Evolutionary conservation across 2,888 invertebrate genomes (phyloP).

Genomic region (Deilephila porcellus): DNA sequence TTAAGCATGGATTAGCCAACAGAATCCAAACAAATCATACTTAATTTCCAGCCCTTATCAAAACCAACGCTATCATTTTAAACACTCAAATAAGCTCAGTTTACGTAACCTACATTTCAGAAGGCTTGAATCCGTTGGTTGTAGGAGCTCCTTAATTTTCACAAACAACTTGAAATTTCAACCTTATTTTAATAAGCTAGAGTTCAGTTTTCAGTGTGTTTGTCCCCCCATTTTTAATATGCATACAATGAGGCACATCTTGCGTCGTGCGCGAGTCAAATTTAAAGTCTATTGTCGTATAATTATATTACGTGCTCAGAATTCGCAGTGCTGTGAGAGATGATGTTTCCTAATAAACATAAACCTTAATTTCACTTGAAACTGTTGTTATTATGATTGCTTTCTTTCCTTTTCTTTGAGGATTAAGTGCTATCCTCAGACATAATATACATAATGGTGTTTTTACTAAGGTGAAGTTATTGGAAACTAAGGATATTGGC

Average conservation of each 20-base stretch:
- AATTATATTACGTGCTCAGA: slow-evolving; percentile 68
- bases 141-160: slow-evolving; percentile 39
- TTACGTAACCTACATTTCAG: slow-evolving; percentile 48
- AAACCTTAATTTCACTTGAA: slow-evolving; percentile 19
- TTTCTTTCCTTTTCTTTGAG: background rate
- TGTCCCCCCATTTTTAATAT: slow-evolving; percentile 58
- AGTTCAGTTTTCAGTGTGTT: slow-evolving; percentile 33
- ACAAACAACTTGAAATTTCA: slow-evolving; percentile 24
- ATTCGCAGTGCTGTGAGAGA: slow-evolving; percentile 51
- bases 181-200: slow-evolving; percentile 31
- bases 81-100: slow-evolving; percentile 45
- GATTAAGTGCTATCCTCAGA: background rate
- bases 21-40: slow-evolving; percentile 30
- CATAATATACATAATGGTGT: background rate
- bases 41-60: slow-evolving; percentile 35
- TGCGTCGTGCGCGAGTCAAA: slow-evolving; percentile 52
- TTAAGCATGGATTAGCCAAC: slow-evolving; percentile 18
- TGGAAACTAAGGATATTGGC: too few relatives aligned
- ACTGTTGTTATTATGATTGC: background rate
- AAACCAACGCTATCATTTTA: slow-evolving; percentile 40
- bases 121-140: slow-evolving; percentile 40
- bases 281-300: slow-evolving; percentile 67
- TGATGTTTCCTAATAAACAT: slow-evolving; percentile 49
- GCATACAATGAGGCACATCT: slow-evolving; percentile 63
- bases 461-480: too few relatives aligned